Conservation (phyloP, 2,797 vertebrate genomes). For the Ciconia nigra region DNA sequence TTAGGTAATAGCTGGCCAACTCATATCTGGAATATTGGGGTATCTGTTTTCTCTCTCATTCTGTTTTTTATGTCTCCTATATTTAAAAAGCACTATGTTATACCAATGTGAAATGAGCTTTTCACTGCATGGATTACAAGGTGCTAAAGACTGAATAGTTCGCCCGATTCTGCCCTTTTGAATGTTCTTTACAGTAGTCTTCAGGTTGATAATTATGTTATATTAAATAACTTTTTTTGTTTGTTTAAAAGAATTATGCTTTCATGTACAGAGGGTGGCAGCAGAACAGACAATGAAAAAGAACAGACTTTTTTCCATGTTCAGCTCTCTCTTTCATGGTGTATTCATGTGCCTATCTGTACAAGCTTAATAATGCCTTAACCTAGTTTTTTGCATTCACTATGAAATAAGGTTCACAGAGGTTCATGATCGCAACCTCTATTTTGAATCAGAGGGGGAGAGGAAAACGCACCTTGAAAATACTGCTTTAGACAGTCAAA, state of each 20-base stretch:
- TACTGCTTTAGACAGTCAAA: neutral
- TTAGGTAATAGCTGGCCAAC: neutral
- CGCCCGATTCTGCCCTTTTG: neutral
- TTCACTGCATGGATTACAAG: neutral
- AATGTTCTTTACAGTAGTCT: neutral
- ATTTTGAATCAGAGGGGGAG: neutral
- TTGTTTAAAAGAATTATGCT: neutral
- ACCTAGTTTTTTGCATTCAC: neutral
- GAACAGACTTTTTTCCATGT: neutral
- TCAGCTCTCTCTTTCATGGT: neutral
- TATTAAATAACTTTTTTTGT: neutral
- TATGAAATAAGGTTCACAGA: neutral
- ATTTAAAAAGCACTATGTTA: neutral
- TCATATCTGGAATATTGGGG: neutral
- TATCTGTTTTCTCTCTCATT: neutral
- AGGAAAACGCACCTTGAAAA: neutral
- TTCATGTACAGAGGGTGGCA: neutral
- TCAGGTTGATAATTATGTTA: neutral
- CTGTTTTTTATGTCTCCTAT: neutral
- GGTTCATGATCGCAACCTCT: neutral
- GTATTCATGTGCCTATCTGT: neutral
- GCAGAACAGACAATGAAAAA: neutral
- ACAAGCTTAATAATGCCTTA: conserved; percentile 12
- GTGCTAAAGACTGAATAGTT: neutral
- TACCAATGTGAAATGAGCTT: neutral